Evolutionary conservation across 1,140 invertebrate species (phyloP).

Genomic region (Leptopilina boulardi): DNA sequence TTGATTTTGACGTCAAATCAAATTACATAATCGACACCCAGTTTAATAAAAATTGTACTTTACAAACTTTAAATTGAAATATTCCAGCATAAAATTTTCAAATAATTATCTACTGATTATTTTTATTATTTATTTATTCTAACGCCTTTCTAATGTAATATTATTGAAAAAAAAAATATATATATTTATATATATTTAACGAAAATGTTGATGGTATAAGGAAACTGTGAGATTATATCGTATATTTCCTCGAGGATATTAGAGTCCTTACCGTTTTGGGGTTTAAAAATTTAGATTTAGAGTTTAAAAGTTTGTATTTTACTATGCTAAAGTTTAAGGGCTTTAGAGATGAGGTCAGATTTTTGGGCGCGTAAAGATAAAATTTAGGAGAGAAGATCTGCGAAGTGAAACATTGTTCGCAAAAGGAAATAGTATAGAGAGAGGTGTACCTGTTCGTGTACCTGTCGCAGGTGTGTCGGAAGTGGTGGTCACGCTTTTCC

Average conservation of each 20-base stretch:
- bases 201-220: not conserved
- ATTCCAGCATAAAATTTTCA: too few relatives aligned
- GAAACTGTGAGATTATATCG: not conserved
- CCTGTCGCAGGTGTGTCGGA: constrained; percentile 22
- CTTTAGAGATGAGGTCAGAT: constrained; percentile 9
- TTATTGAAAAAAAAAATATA: too few relatives aligned
- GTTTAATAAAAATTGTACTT: too few relatives aligned
- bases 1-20: too few relatives aligned
- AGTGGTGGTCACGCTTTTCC: constrained; percentile 28
- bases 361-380: constrained; percentile 1
- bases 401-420: constrained; percentile 28
- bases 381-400: constrained; percentile 25
- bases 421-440: not conserved
- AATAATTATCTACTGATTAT: too few relatives aligned
- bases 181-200: not conserved
- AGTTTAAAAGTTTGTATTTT: not conserved
- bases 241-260: not conserved
- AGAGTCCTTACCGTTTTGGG: not conserved
- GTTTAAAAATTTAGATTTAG: constrained; percentile 29
- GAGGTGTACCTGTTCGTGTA: constrained; percentile 3
- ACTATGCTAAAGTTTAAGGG: not conserved
- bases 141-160: too few relatives aligned
- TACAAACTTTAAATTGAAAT: too few relatives aligned
- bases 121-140: too few relatives aligned
- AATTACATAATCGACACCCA: too few relatives aligned